Percentiles rank a stretch among this genome's conserved stretches.
phyloP scores from a whole-genome alignment of 2,888 invertebrate species.

The Drosophila peninsularis region DNA sequence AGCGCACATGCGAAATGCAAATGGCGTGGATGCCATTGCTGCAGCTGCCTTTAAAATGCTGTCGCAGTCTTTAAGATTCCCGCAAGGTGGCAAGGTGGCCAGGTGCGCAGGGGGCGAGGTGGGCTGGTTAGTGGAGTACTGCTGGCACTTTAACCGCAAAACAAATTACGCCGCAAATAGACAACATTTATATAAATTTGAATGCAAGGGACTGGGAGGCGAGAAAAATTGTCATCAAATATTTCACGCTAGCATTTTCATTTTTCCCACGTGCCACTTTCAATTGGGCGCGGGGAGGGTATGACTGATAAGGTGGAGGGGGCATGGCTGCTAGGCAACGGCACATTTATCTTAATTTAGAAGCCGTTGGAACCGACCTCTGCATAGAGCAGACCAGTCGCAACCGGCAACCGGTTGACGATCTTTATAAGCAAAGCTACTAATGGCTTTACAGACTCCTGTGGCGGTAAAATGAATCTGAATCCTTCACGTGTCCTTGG shows the following conservation, averaged over 20 bases:
- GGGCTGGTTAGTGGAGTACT: neutral
- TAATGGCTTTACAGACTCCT: slow-evolving; percentile 55
- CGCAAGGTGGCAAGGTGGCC: neutral
- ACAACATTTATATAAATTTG: slow-evolving; percentile 67
- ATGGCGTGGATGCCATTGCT: slow-evolving; percentile 38
- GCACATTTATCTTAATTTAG: slow-evolving; percentile 74
- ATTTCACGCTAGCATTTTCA: slow-evolving; percentile 62
- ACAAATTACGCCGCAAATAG: slow-evolving; percentile 64
- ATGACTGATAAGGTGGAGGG: neutral
- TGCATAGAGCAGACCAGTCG: slow-evolving; percentile 6
- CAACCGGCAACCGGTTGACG: slow-evolving; percentile 51
- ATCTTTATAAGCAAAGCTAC: slow-evolving; percentile 45
- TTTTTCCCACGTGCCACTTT: slow-evolving; percentile 54
- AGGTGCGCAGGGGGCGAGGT: neutral
- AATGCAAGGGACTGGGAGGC: slow-evolving; percentile 16
- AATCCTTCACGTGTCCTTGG: slow-evolving; percentile 75
- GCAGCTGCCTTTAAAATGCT: slow-evolving; percentile 23
- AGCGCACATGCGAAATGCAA: slow-evolving; percentile 56
- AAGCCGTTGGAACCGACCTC: slow-evolving; percentile 42
- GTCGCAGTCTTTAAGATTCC: slow-evolving; percentile 8
- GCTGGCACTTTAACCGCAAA: slow-evolving; percentile 46
- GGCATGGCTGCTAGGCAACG: slow-evolving; percentile 19
- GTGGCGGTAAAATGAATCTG: slow-evolving; percentile 59
- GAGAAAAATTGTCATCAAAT: slow-evolving; percentile 68
- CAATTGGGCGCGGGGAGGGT: neutral